Base-by-base conservation (phyloP, 1,140 invertebrate species). In the Eulimnadia texana region DNA sequence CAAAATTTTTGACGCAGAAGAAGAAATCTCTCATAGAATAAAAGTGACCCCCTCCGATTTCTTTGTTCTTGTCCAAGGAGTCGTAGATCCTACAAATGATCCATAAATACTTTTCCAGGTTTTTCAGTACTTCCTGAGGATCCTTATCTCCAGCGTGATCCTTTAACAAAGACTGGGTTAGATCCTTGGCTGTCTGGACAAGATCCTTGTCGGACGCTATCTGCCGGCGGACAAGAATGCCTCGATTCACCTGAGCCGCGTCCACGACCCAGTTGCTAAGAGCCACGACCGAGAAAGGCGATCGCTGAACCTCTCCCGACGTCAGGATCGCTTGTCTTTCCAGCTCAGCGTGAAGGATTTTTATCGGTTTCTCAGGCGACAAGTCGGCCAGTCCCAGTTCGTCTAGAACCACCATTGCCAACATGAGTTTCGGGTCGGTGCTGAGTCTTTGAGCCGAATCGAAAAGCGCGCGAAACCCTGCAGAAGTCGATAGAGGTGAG, bases 11-110 rank as follows among this genome's bases (percentile, higher is more conserved):
- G 28, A 57, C 27, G n/a, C 55, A 57, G 16, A 57, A 57, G 20
- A 57, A 57, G 55, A 57, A 57, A 11, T 57, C 55, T 33, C 55
- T 57, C 55, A 57, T 57, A 9, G 55, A 57, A 19, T 29, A 57
- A 11, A 57, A 57, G 20, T 57, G 55, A 9, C 55, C 55, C 10
- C 55, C 55, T 13, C 55, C 55, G 19, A 57, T 57, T 1, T 57
- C 55, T 33, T 57, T 33, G 27, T 22, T 57, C 22, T n/a, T 22
- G n/a, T 57, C 55, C 25, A 57, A 27, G 10, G 27, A 27, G 22
- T 27, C 20, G 33, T 57, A 57, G 10, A 33, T 33, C 3, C 25
- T n/a, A 27, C 27, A 27, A 57, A 57, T 20, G 33, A 16, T 57
- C 22, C 29, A 20, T 20, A 57, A 27, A n/a, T 33, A 29, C 22